phyloP scores from a whole-genome alignment of 2,113 vertebrate species.

The Nestor notabilis region DNA sequence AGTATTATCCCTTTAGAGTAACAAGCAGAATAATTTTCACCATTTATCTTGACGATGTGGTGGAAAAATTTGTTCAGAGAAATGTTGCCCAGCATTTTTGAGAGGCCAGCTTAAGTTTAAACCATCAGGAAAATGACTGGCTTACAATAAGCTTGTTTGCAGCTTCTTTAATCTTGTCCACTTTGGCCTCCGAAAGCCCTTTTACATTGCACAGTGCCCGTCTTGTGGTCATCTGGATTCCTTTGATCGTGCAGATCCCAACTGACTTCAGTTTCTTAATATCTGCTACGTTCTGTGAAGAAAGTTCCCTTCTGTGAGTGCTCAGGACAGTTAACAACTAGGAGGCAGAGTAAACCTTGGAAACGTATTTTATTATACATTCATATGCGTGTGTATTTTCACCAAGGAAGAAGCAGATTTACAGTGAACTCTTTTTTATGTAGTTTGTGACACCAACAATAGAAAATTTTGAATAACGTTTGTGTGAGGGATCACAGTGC shows the following conservation, averaged over 20 bases:
- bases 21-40: not conserved
- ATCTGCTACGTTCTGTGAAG: conserved; percentile 90
- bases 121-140: not conserved
- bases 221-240: conserved; percentile 97
- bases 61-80: not conserved
- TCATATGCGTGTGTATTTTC: conserved; percentile 2
- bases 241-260: conserved; percentile 96
- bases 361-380: not conserved
- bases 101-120: not conserved
- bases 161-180: conserved; percentile 99
- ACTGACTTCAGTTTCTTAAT: conserved; percentile 96
- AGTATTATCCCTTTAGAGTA: not conserved
- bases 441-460: not conserved
- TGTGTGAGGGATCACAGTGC: not conserved
- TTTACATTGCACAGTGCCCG: conserved; percentile 93
- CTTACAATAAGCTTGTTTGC: conserved; percentile 95
- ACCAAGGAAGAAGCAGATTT: not conserved
- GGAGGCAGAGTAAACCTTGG: not conserved
- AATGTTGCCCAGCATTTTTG: not conserved
- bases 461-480: not conserved
- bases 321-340: not conserved
- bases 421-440: not conserved
- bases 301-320: conserved; percentile 26
- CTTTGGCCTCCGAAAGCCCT: conserved; percentile 96
- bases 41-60: not conserved